Evolutionary conservation across 2,797 vertebrate genomes (phyloP).

Genomic region (Eospalax fontanierii): DNA sequence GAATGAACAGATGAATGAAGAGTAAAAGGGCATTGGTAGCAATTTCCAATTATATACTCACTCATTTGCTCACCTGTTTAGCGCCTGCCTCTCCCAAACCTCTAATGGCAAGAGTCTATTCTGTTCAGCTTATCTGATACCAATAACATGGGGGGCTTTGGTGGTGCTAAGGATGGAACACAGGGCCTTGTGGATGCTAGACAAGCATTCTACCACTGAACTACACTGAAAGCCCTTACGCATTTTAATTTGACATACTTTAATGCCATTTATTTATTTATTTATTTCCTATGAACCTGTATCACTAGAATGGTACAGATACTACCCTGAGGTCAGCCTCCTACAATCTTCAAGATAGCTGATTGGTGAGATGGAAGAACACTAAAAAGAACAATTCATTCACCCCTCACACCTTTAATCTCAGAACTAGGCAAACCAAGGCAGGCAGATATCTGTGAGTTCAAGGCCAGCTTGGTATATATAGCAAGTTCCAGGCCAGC

Average conservation of each 20-base stretch:
- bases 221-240: background rate
- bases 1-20: background rate
- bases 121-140: background rate
- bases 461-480: too few species aligned
- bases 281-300: too few species aligned
- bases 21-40: background rate
- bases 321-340: too few species aligned
- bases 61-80: constrained; percentile 25
- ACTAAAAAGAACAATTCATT: too few species aligned
- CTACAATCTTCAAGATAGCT: too few species aligned
- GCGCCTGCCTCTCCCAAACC: background rate
- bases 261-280: too few species aligned
- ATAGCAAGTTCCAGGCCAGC: too few species aligned
- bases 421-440: too few species aligned
- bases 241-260: background rate
- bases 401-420: too few species aligned
- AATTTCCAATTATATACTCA: background rate
- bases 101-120: background rate
- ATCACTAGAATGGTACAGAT: too few species aligned
- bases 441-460: too few species aligned
- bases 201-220: background rate
- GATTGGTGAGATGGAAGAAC: too few species aligned
- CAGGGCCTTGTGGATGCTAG: background rate
- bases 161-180: background rate
- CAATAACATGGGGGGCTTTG: background rate